Evolutionary conservation across 2,797 vertebrate genomes (phyloP).

Genomic region (Poliocrania exsul): DNA sequence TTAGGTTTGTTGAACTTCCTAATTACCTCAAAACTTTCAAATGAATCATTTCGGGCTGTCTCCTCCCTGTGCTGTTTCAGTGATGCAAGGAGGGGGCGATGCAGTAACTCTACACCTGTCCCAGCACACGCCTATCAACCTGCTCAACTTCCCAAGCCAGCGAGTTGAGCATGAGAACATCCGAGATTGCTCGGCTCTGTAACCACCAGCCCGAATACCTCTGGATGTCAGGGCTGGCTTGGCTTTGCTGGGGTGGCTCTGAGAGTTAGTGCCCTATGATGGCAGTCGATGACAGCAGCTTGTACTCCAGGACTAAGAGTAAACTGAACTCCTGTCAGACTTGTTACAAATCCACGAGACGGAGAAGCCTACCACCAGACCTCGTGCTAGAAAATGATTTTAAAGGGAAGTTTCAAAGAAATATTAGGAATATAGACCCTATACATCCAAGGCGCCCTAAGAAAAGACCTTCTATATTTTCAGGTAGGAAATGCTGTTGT

Average conservation of each 20-base stretch:
- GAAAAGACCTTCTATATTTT: slow-evolving; percentile 93
- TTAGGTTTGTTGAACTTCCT: slow-evolving; percentile 28
- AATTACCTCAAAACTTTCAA: neutral
- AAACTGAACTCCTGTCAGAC: slow-evolving; percentile 69
- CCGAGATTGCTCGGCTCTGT: slow-evolving; percentile 47
- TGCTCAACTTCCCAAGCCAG: slow-evolving; percentile 86
- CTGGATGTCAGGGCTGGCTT: slow-evolving; percentile 31
- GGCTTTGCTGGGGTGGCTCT: slow-evolving; percentile 27
- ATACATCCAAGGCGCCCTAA: slow-evolving; percentile 82
- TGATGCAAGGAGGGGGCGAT: slow-evolving; percentile 83
- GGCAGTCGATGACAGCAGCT: slow-evolving; percentile 83
- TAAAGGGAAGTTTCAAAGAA: slow-evolving; percentile 87
- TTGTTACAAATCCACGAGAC: slow-evolving; percentile 70
- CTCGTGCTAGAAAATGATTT: slow-evolving; percentile 83
- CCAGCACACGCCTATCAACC: slow-evolving; percentile 82
- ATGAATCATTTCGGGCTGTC: slow-evolving; percentile 23
- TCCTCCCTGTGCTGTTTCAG: slow-evolving; percentile 56
- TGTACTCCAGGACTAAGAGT: slow-evolving; percentile 79
- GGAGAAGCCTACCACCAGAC: slow-evolving; percentile 84
- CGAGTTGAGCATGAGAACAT: slow-evolving; percentile 76
- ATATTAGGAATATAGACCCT: slow-evolving; percentile 78
- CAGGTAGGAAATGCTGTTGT: slow-evolving; percentile 85
- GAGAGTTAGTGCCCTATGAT: slow-evolving; percentile 64
- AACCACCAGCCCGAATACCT: neutral
- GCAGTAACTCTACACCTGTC: slow-evolving; percentile 91